These are phyloP conservation scores for Phania funesta DNA, from an alignment of 2,888 invertebrate species.

Conservation along the genomic window DNA sequence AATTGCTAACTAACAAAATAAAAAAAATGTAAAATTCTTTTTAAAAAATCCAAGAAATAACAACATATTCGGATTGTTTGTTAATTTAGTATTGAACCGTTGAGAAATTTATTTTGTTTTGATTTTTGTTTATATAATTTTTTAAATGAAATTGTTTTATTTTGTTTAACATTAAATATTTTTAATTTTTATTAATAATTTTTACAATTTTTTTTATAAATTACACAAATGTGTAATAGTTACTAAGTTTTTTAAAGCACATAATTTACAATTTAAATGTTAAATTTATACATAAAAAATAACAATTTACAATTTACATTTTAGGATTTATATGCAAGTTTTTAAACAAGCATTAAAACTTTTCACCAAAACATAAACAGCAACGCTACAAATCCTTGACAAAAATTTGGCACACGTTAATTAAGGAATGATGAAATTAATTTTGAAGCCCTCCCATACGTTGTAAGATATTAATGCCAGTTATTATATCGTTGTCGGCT, in stretches of 20 bases:
- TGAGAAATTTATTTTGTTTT: conserved; percentile 36
- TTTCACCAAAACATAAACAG: neutral
- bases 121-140: conserved; percentile 1
- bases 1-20: neutral
- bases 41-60: conserved; percentile 26
- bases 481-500: neutral
- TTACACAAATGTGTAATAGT: neutral
- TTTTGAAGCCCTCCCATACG: neutral
- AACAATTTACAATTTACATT: conserved; percentile 33
- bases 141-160: conserved; percentile 10
- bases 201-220: neutral
- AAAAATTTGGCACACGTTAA: conserved; percentile 49
- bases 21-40: neutral
- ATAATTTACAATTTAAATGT: neutral
- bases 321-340: neutral
- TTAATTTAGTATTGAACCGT: conserved; percentile 34
- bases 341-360: neutral
- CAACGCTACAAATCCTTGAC: conserved; percentile 45
- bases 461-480: neutral
- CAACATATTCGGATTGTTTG: conserved; percentile 31
- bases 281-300: neutral
- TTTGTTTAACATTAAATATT: conserved; percentile 46
- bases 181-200: conserved; percentile 25
- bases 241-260: neutral
- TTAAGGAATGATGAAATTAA: neutral